phyloP scores from a whole-genome alignment of 2,888 invertebrate genomes.

The Polydrusus tereticollis region DNA sequence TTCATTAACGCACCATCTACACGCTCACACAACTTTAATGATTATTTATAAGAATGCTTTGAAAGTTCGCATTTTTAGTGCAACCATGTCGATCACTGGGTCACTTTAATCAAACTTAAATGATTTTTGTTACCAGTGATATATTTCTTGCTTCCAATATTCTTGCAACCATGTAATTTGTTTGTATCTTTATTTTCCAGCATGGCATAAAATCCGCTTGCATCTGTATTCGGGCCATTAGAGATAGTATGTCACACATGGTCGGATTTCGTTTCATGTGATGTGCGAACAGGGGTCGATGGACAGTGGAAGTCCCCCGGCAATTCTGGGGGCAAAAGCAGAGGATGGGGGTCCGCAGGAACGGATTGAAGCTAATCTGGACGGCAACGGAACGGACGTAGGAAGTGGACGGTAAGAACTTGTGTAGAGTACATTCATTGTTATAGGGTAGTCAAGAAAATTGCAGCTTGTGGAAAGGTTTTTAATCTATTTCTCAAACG shows the following conservation, averaged over 20 bases:
- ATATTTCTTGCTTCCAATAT: no score
- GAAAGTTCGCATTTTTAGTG: no score
- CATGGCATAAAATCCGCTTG: constrained; percentile 4
- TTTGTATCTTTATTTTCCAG: constrained; percentile 11
- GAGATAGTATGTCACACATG: constrained; percentile 19
- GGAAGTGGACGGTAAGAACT: constrained; percentile 16
- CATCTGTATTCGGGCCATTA: neutral
- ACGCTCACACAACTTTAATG: no score
- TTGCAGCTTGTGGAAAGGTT: no score
- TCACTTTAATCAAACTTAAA: no score
- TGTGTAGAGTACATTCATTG: neutral
- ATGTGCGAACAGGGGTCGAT: constrained; percentile 26
- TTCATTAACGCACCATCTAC: no score
- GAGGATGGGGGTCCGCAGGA: constrained; percentile 10
- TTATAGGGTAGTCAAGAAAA: no score
- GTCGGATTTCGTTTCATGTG: constrained; percentile 16
- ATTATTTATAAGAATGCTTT: no score
- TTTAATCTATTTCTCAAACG: no score
- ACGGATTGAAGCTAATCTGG: constrained; percentile 10
- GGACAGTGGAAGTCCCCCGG: constrained; percentile 18
- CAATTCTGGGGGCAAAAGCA: constrained; percentile 2
- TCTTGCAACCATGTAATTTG: no score
- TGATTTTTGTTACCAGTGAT: no score
- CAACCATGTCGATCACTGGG: no score
- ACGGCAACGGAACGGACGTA: neutral